Conservation (phyloP, 2,888 invertebrate genomes). For the Conchocele bisecta region DNA sequence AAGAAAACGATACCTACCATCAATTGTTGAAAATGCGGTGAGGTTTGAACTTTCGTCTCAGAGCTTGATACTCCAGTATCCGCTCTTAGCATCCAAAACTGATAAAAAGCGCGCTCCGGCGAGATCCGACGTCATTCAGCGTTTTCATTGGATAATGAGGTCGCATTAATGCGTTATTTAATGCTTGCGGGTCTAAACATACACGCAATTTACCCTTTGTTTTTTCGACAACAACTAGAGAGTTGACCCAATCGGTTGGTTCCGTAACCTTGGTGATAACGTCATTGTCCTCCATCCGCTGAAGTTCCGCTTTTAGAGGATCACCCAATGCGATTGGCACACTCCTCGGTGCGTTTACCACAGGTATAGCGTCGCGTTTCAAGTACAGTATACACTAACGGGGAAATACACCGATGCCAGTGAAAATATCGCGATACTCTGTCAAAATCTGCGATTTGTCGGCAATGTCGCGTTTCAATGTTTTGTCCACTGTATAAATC, state of each 20-base stretch:
- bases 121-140: not conserved
- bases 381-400: slow-evolving; percentile 2
- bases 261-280: slow-evolving; percentile 12
- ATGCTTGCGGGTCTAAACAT: slow-evolving; percentile 17
- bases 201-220: slow-evolving; percentile 10
- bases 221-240: slow-evolving; percentile 15
- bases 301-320: not conserved
- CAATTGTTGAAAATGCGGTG: slow-evolving; percentile 5
- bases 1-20: slow-evolving; percentile 8
- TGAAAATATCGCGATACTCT: slow-evolving; percentile 4
- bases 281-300: slow-evolving; percentile 6
- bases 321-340: slow-evolving; percentile 1
- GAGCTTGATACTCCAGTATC: too few species aligned
- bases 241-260: slow-evolving; percentile 17
- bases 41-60: slow-evolving; percentile 1
- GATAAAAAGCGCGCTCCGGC: not conserved
- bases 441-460: not conserved
- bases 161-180: slow-evolving; percentile 8
- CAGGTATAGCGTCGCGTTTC: slow-evolving; percentile 2
- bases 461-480: not conserved
- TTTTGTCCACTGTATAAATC: slow-evolving; percentile 11
- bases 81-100: too few species aligned
- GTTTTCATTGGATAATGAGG: too few species aligned
- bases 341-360: slow-evolving; percentile 5
- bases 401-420: slow-evolving; percentile 2